These are phyloP conservation scores for Zootoca vivipara DNA, from an alignment of 2,113 vertebrate species.

Conservation along the genomic window DNA sequence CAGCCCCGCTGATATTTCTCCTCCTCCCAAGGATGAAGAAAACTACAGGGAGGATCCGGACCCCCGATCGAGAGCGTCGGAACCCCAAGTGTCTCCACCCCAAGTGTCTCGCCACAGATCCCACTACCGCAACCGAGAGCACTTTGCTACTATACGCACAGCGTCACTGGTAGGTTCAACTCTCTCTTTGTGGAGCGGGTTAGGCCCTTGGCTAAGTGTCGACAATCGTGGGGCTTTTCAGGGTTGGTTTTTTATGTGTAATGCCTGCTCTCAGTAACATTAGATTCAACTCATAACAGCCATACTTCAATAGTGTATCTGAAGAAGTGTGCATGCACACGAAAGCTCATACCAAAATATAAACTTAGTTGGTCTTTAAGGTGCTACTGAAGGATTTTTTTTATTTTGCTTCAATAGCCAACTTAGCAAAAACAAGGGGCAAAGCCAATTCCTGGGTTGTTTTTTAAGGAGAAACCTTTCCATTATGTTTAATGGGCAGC, in stretches of 20 bases:
- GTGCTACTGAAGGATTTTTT: no score
- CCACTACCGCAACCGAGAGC: constrained; percentile 93
- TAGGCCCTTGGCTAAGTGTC: no score
- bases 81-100: constrained; percentile 86
- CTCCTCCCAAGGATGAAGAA: constrained; percentile 86
- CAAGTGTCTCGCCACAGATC: constrained; percentile 90
- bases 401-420: no score
- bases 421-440: no score
- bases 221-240: neutral
- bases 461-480: neutral
- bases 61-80: constrained; percentile 81
- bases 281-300: no score
- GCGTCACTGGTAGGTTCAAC: constrained; percentile 87
- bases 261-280: no score
- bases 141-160: constrained; percentile 98
- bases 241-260: no score
- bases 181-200: neutral
- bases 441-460: no score
- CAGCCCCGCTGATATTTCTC: constrained; percentile 31
- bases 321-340: no score
- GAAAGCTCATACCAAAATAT: no score
- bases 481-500: neutral
- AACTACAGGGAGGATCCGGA: constrained; percentile 87
- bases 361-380: no score
- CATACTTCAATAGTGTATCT: no score